These are phyloP conservation scores for Colletes latitarsis DNA, from an alignment of 1,140 invertebrate genomes.

Conservation along the genomic window DNA sequence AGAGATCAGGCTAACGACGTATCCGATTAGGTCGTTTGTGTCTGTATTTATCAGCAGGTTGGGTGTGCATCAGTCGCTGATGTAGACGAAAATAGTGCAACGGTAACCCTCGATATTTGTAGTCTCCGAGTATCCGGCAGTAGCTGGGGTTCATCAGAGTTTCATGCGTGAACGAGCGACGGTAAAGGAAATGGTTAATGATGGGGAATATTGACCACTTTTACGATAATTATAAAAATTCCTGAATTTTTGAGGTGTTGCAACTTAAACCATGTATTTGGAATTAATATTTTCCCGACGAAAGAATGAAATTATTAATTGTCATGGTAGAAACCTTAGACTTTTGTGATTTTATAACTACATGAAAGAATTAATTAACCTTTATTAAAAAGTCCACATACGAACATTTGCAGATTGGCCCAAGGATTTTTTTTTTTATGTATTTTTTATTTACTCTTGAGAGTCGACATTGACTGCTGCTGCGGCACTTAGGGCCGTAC, in stretches of 20 bases:
- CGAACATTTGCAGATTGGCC: no score
- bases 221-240: constrained; percentile 4
- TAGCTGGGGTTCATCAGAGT: neutral
- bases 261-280: no score
- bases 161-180: neutral
- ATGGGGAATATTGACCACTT: neutral
- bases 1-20: constrained; percentile 31
- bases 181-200: neutral
- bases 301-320: no score
- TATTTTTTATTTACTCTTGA: no score
- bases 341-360: no score
- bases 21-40: constrained; percentile 18
- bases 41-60: constrained; percentile 5
- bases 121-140: neutral
- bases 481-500: no score
- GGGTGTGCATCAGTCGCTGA: constrained; percentile 7
- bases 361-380: no score
- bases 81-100: constrained; percentile 23
- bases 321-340: no score
- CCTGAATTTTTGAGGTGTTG: neutral
- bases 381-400: no score
- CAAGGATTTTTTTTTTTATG: no score
- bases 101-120: neutral
- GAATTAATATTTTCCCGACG: neutral
- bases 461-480: no score